Evolutionary conservation across 2,888 invertebrate genomes (phyloP).

Genomic region (Orchesellides sinensis): DNA sequence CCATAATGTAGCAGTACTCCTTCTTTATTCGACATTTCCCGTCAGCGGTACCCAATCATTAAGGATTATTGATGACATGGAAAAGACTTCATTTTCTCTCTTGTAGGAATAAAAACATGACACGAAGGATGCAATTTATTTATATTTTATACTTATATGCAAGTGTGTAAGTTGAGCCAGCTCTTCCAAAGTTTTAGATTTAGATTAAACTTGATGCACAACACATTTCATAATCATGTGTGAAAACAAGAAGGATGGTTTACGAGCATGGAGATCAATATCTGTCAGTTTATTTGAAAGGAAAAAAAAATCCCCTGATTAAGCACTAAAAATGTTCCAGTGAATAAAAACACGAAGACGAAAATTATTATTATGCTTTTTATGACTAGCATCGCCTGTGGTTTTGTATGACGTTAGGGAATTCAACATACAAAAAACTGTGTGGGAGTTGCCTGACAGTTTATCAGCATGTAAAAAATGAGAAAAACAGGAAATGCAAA

Average conservation of each 20-base stretch:
- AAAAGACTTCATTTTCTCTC: slow-evolving; percentile 48
- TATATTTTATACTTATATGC: neutral
- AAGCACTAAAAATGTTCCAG: slow-evolving; percentile 34
- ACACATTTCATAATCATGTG: too few species aligned
- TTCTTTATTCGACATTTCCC: slow-evolving; percentile 45
- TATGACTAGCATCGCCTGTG: slow-evolving; percentile 25
- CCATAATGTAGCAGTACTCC: neutral
- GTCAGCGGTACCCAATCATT: slow-evolving; percentile 56
- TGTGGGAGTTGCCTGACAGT: slow-evolving; percentile 45
- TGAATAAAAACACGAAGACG: neutral
- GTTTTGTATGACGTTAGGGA: slow-evolving; percentile 12
- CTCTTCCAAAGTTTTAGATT: neutral
- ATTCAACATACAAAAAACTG: slow-evolving; percentile 11
- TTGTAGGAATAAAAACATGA: neutral
- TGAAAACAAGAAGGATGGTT: neutral
- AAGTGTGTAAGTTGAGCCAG: too few species aligned
- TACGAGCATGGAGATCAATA: slow-evolving; percentile 39
- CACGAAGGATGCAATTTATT: neutral
- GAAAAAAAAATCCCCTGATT: slow-evolving; percentile 43
- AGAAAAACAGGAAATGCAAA: slow-evolving; percentile 29
- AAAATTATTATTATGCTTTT: slow-evolving; percentile 10
- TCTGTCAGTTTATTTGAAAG: slow-evolving; percentile 46
- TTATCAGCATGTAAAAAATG: slow-evolving; percentile 2
- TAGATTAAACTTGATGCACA: neutral
- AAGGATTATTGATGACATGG: slow-evolving; percentile 58